Evolutionary conservation across 2,797 vertebrate species (phyloP).

Genomic region (Crossoptilon crossoptilon): DNA sequence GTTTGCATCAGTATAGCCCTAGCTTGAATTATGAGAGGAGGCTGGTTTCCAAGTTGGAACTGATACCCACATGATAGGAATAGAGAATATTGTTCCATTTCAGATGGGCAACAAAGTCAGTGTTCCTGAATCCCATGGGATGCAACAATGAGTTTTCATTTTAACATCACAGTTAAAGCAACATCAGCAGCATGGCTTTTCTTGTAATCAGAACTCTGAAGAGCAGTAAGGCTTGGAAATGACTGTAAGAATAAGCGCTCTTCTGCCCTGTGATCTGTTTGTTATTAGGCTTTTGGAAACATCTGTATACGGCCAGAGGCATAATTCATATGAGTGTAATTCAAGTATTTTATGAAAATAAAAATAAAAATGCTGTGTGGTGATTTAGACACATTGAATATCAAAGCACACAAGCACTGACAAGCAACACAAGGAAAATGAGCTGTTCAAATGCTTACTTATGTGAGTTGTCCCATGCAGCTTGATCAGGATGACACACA

Average conservation of each 20-base stretch:
- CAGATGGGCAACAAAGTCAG: conserved; percentile 72
- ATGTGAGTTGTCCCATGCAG: background rate
- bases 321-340: conserved; percentile 76
- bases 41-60: conserved; percentile 80
- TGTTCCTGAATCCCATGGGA: conserved; percentile 64
- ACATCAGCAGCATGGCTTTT: conserved; percentile 24
- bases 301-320: conserved; percentile 68
- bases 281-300: conserved; percentile 78
- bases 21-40: conserved; percentile 79
- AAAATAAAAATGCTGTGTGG: conserved; percentile 65
- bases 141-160: conserved; percentile 73
- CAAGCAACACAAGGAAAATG: conserved; percentile 61
- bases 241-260: conserved; percentile 50
- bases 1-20: conserved; percentile 78
- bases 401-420: conserved; percentile 67
- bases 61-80: conserved; percentile 75
- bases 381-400: conserved; percentile 72
- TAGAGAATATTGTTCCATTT: conserved; percentile 71
- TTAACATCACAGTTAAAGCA: conserved; percentile 72
- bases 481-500: background rate
- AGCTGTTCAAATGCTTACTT: background rate
- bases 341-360: conserved; percentile 75
- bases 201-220: conserved; percentile 55
- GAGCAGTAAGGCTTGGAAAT: conserved; percentile 61
- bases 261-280: conserved; percentile 79